Conservation (phyloP, 2,888 invertebrate species). For the Orthonychiurus folsomi region DNA sequence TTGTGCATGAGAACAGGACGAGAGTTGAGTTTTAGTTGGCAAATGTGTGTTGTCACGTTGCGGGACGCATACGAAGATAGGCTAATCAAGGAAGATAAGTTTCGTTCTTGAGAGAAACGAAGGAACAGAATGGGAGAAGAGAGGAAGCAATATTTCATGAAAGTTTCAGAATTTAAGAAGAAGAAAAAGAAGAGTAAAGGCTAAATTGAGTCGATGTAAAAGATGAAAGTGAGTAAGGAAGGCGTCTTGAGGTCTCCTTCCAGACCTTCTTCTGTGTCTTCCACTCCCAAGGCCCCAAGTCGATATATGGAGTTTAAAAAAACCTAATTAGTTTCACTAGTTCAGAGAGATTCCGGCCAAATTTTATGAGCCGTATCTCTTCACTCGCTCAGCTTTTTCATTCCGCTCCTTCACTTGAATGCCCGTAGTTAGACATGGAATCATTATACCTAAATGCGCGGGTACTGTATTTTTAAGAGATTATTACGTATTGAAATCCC, state of each 20-base stretch:
- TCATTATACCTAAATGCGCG: neutral
- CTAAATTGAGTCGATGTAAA: conserved; percentile 15
- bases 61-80: neutral
- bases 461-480: neutral
- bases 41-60: neutral
- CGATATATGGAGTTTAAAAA: conserved; percentile 17
- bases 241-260: neutral
- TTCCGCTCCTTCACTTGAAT: neutral
- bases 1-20: too few relatives aligned
- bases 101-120: conserved; percentile 10
- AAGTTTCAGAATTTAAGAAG: conserved; percentile 20
- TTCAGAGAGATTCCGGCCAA: conserved; percentile 23
- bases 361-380: conserved; percentile 34
- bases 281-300: too few relatives aligned
- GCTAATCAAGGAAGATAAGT: neutral
- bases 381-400: conserved; percentile 10
- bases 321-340: conserved; percentile 35
- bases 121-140: neutral
- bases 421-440: conserved; percentile 2
- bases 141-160: conserved; percentile 24
- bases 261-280: neutral
- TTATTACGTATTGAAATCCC: neutral
- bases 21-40: neutral
- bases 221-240: conserved; percentile 18
- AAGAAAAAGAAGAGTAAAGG: conserved; percentile 14